Percentiles rank a stretch among this genome's conserved stretches.
phyloP scores from a whole-genome alignment of 2,888 invertebrate species.

The Perizoma flavofasciatum region DNA sequence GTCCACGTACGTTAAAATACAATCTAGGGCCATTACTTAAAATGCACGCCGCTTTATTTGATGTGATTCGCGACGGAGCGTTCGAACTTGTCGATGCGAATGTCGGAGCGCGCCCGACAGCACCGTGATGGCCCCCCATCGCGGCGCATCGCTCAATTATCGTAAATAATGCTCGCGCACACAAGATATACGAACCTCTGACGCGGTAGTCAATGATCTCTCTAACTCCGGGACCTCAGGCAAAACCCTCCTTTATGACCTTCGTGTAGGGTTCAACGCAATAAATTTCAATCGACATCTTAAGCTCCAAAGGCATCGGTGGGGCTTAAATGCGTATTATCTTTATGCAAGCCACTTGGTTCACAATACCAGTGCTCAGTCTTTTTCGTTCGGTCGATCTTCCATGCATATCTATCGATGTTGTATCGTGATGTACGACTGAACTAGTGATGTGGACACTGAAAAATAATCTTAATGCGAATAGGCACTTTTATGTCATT shows the following conservation, averaged over 20 bases:
- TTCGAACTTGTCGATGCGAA: constrained; percentile 82
- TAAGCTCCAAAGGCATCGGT: constrained; percentile 63
- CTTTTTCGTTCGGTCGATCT: constrained; percentile 73
- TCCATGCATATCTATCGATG: constrained; percentile 75
- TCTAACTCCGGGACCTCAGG: constrained; percentile 49
- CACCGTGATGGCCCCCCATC: constrained; percentile 83
- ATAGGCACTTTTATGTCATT: too few species aligned
- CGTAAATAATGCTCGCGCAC: constrained; percentile 84
- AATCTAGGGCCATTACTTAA: constrained; percentile 83
- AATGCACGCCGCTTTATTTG: constrained; percentile 82
- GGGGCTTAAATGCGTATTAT: constrained; percentile 79
- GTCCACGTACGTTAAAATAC: constrained; percentile 81
- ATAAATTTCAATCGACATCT: constrained; percentile 47
- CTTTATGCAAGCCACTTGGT: constrained; percentile 83
- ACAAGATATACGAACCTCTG: constrained; percentile 80
- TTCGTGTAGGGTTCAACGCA: constrained; percentile 52
- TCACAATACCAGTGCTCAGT: constrained; percentile 76
- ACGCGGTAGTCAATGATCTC: constrained; percentile 75
- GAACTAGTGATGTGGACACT: constrained; percentile 50
- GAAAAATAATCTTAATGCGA: constrained; percentile 29
- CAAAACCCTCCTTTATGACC: constrained; percentile 56
- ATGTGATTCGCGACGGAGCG: constrained; percentile 82
- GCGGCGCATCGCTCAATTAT: constrained; percentile 84
- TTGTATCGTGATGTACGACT: constrained; percentile 69
- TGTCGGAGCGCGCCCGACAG: constrained; percentile 81